Percentiles rank a stretch among this genome's conserved stretches.
Conservation (phyloP, 2,113 vertebrate genomes). For the Mastomys natalensis region DNA sequence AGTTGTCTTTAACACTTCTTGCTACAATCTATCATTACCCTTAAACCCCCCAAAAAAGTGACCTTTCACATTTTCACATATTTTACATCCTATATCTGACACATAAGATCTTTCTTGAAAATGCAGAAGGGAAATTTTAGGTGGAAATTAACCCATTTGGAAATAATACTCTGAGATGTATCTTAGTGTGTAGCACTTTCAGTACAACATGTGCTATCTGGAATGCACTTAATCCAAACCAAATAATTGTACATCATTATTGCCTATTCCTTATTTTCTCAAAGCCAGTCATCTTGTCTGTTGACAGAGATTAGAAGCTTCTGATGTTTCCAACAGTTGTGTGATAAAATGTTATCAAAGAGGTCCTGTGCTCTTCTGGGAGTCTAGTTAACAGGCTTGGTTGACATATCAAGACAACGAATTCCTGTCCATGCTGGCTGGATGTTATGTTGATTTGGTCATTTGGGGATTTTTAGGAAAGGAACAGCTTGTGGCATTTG, state of each 20-base stretch:
- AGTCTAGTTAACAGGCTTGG: slow-evolving; percentile 54
- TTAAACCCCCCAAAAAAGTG: neutral
- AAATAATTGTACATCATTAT: neutral
- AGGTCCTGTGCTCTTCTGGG: neutral
- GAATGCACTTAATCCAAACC: neutral
- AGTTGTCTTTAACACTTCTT: neutral
- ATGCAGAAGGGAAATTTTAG: neutral
- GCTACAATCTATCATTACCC: neutral
- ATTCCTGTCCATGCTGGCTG: slow-evolving; percentile 56
- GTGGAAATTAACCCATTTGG: neutral
- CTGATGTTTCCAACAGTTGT: neutral
- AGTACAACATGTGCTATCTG: neutral
- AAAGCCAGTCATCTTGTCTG: neutral
- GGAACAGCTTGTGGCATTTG: slow-evolving; percentile 66
- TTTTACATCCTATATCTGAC: neutral
- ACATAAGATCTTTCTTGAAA: neutral
- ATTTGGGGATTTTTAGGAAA: slow-evolving; percentile 64
- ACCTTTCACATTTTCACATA: neutral
- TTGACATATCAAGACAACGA: slow-evolving; percentile 50
- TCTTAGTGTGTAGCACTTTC: neutral
- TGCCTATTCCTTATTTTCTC: slow-evolving; percentile 30
- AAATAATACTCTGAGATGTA: neutral
- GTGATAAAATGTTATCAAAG: slow-evolving; percentile 35
- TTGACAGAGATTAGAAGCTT: slow-evolving; percentile 8
- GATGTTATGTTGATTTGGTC: slow-evolving; percentile 50